Base-by-base conservation (phyloP, 2,113 vertebrate species). In the Pelecanus crispus region DNA sequence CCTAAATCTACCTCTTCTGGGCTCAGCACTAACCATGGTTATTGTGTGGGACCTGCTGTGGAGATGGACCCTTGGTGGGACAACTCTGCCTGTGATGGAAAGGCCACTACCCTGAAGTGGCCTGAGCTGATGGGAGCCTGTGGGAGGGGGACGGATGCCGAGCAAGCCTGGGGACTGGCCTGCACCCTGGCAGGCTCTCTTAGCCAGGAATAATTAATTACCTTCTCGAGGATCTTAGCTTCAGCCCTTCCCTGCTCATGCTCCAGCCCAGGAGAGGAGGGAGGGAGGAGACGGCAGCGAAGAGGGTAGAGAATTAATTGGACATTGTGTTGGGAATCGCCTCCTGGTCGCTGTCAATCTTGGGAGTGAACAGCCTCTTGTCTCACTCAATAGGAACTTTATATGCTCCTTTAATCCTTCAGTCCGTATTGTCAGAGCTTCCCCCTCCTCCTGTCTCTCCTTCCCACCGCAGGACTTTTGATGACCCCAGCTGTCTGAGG, bases 341-440 rank as follows among this genome's bases (percentile, higher is more conserved):
- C 97, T 97, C 96, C 96, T 96, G 97, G 92, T 97, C 17, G 92
- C 97, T 97, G 96, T 97, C 97, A 97, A 91, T 97, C 96, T 97
- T 92, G 66, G 87, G 93, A 96, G 96, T 97, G 96, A 97, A 96
- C 96, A 97, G 94, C 94, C 97, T 97, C 97, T 97, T 97, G 95
- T 97, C 96, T 97, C 94, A 96, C 96, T 98, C 97, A 97, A 97
- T 97, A 96, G 97, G 91, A 95, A 97, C 96, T 96, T 96, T 97
- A 96, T 96, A 97, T 96, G 93, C 92, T 97, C 94, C 94, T 97
- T 97, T 97, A 97, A 97, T 97, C 96, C 96, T 95, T 92, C 97
- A 96, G 94, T 90, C 94, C n/a, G 94, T 95, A 96, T 97, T 97
- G 96, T 97, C 94, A 97, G 94, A 77, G 91, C 73, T 96, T 95